These are phyloP conservation scores for Protobothrops flavoviridis DNA, from an alignment of 2,113 vertebrate species.

Conservation along the genomic window DNA sequence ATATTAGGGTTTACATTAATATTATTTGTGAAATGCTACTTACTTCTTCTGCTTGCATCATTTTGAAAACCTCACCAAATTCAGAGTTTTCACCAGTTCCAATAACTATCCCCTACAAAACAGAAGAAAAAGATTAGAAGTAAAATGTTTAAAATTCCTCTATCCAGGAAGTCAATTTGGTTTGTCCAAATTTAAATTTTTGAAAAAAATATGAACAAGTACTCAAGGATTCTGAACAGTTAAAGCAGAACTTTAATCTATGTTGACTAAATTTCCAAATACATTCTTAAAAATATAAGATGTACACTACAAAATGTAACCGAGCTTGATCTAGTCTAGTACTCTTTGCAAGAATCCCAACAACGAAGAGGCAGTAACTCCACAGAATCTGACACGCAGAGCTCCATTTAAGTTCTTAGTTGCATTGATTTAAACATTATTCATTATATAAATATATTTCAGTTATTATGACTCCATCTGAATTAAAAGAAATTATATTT, in stretches of 20 bases:
- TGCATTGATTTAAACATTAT: not conserved
- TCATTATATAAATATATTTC: not conserved
- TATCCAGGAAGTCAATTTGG: too few species aligned
- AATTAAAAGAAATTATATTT: not conserved
- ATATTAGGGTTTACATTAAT: not conserved
- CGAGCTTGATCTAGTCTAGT: not conserved
- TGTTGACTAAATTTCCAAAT: not conserved
- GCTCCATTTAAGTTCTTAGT: not conserved
- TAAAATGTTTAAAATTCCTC: not conserved
- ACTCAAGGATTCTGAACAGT: not conserved
- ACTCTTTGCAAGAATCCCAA: not conserved
- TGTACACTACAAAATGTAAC: not conserved
- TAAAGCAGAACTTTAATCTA: not conserved
- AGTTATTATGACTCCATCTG: not conserved
- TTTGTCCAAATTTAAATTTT: not conserved
- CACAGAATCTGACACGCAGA: not conserved
- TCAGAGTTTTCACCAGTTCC: constrained; percentile 98
- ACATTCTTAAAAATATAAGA: not conserved
- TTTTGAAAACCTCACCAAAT: constrained; percentile 98
- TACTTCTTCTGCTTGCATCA: constrained; percentile 99
- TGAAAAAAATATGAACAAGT: not conserved
- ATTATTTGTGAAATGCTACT: constrained; percentile 47
- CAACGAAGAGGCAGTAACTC: not conserved
- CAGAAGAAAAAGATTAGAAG: not conserved
- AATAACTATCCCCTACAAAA: constrained; percentile 90